Base-by-base conservation (phyloP, 2,888 invertebrate species). In the Synanthedon andrenaeformis region DNA sequence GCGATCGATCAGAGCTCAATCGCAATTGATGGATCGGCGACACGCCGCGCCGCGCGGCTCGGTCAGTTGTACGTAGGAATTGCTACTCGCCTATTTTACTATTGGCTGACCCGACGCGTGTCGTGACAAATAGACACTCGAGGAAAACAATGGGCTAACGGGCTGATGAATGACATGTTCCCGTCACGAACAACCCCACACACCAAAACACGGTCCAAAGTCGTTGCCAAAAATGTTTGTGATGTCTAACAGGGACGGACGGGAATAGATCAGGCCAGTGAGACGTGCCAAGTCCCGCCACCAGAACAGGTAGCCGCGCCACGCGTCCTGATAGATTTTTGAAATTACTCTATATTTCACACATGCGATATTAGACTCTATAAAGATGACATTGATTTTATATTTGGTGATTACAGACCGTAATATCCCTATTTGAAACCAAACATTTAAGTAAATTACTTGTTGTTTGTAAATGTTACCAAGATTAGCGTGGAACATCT, bases 101-200 rank as follows among this genome's bases (percentile, higher is more conserved):
- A 86, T 82, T 80, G 83, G 81, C 64, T 65, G 69, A 64, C 64
- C 64, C 61, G 70, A 67, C 74, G 74, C 72, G 73, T 74, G 74
- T 69, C 68, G 66, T 68, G 71, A 74, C 80, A 76, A 80, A 82
- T 82, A 78, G 77, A 78, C 76, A 76, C 76, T 75, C 75, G 75
- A 77, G 72, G 76, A 81, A 79, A 80, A 82, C 84, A 83, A 85
- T 79, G 77, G 73, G 76, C 76, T 79, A 81, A 79, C 77, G 79
- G 79, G 74, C 78, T 78, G 83, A 87, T 86, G 87, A 87, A 87
- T 87, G 86, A 86, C 86, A 81, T 63, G 72, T 70, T 72, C 66
- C 64, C 73, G 70, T 69, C 73, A 70, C 72, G 71, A 69, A 66
- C 67, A 67, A 66, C 67, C 35, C 67, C 35, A 35, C 35, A 35